Base-by-base conservation (phyloP, 1,140 invertebrate species). In the Bombus huntii region DNA sequence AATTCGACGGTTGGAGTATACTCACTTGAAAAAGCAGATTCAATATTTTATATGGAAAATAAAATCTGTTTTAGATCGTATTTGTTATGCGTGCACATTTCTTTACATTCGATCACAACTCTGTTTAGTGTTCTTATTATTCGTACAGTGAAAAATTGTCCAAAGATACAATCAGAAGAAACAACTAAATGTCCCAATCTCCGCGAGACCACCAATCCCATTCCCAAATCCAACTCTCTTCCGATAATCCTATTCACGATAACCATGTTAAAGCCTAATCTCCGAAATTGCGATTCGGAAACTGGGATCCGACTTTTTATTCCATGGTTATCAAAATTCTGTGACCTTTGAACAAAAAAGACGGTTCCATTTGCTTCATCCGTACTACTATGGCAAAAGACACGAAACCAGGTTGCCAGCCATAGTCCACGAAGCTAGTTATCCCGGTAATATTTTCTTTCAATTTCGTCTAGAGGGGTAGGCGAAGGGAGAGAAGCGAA, bases 371-470 rank as follows among this genome's bases (percentile, higher is more conserved):
- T 79, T 34, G 39, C 18, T 77, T 70, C 39, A 28, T 79, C 42
- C 65, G 28, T 8, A 31, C 12, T 8, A 53, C 47, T 53, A 8
- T 22, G 34, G 12, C 22, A 22, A n/a, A 70, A 15, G 37, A 53
- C 13, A 37, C 68, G 42, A 68, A n/a, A 66, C 34, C 28, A 53
- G 47, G 47, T 53, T 53, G 47, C 47, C 47, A 22, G 18, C 47
- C 47, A 53, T 22, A 53, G 47, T 53, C 47, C 47, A 28, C 31
- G 83, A 82, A 85, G 81, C 87, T 88, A 90, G 83, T 90, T 90
- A 92, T 62, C 89, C 73, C 6, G 82, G 85, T 87, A 83, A 90
- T 94, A 93, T 94, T 94, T 93, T 94, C 91, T 93, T 94, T 94
- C 90, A 92, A 94, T 94, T 92, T 93, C 74, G 87, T 78, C 85